phyloP scores from a whole-genome alignment of 2,888 invertebrate species.

The Pachycephus smyrnensis region DNA sequence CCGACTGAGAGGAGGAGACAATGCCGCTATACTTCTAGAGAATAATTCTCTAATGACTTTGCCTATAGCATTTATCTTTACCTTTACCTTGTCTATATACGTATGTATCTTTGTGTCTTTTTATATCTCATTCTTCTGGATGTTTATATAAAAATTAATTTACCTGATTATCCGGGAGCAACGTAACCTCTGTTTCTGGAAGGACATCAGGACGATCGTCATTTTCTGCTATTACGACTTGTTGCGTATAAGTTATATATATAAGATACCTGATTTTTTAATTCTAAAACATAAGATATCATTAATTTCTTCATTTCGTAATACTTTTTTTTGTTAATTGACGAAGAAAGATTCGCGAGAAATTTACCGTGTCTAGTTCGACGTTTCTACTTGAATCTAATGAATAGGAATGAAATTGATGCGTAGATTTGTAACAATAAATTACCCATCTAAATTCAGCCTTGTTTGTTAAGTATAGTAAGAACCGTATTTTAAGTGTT shows the following conservation, averaged over 20 bases:
- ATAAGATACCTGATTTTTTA: not conserved
- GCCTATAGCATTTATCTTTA: not conserved
- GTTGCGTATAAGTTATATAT: not conserved
- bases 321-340: not conserved
- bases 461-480: not conserved
- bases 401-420: not conserved
- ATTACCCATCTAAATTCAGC: not conserved
- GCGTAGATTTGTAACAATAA: not conserved
- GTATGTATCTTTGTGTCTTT: too few relatives aligned
- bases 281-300: not conserved
- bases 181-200: too few relatives aligned
- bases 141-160: too few relatives aligned
- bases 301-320: not conserved
- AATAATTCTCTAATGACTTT: not conserved
- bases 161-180: too few relatives aligned
- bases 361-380: not conserved
- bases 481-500: not conserved
- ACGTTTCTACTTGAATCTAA: not conserved
- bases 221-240: too few relatives aligned
- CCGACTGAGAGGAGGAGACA: not conserved
- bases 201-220: too few relatives aligned
- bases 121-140: too few relatives aligned
- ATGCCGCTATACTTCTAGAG: not conserved
- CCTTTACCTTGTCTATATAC: too few relatives aligned
- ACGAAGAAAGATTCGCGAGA: not conserved